These are phyloP conservation scores for Chloropsis cyanopogon DNA, from an alignment of 2,113 vertebrate species.

Conservation along the genomic window DNA sequence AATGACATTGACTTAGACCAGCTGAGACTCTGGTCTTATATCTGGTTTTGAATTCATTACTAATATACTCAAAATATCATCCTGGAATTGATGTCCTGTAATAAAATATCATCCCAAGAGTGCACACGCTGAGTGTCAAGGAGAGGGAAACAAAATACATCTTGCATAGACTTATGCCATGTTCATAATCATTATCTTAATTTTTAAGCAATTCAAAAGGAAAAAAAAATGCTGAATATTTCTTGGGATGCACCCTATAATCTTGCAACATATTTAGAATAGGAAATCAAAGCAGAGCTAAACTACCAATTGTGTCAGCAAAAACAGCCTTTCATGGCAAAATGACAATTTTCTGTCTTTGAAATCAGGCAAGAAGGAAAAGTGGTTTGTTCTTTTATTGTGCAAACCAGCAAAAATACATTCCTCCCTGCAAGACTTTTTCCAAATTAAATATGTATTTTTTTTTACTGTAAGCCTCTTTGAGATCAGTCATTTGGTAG, in stretches of 20 bases:
- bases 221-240: slow-evolving; percentile 48
- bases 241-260: slow-evolving; percentile 58
- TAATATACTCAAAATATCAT: background rate
- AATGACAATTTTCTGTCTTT: slow-evolving; percentile 59
- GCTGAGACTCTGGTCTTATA: background rate
- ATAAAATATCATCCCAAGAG: slow-evolving; percentile 1
- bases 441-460: slow-evolving; percentile 8
- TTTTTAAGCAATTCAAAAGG: slow-evolving; percentile 53
- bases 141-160: background rate
- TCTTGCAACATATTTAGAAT: slow-evolving; percentile 66
- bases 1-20: background rate
- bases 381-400: slow-evolving; percentile 51
- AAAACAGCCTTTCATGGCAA: slow-evolving; percentile 65
- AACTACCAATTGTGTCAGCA: slow-evolving; percentile 52
- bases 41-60: background rate
- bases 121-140: background rate
- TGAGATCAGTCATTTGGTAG: slow-evolving; percentile 14
- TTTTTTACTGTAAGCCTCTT: background rate
- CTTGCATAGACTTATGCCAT: background rate
- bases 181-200: slow-evolving; percentile 45
- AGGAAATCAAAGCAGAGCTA: slow-evolving; percentile 56
- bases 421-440: slow-evolving; percentile 1
- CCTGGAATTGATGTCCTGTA: background rate
- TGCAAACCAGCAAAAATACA: slow-evolving; percentile 57
- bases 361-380: slow-evolving; percentile 53